Conservation (phyloP, 2,797 vertebrate species). For the Sparidentex hasta region DNA sequence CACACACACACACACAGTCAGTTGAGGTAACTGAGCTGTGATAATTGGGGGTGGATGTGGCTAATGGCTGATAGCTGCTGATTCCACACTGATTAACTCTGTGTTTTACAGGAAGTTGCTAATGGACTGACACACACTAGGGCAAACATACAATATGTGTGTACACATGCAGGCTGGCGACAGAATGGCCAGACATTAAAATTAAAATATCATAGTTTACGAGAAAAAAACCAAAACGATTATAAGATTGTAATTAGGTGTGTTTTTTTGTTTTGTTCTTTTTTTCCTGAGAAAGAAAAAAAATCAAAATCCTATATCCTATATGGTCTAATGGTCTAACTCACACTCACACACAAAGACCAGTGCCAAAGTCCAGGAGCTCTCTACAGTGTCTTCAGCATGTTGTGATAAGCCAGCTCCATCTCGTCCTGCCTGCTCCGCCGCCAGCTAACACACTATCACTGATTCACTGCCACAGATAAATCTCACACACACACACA, state of each 20-base stretch:
- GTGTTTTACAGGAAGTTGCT: conserved; percentile 62
- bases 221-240: not conserved
- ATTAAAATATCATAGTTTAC: not conserved
- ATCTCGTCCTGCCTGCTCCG: conserved; percentile 59
- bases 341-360: not conserved
- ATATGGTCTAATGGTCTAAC: not conserved
- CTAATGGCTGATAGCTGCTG: conserved; percentile 75
- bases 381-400: conserved; percentile 48
- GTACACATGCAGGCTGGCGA: not conserved
- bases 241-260: not conserved
- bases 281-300: not conserved
- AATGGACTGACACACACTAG: conserved; percentile 54
- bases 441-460: conserved; percentile 73
- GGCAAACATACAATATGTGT: conserved; percentile 10
- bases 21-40: conserved; percentile 45
- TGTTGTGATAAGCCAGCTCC: conserved; percentile 65
- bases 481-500: conserved; percentile 45
- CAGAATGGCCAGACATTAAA: not conserved
- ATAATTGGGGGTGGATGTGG: conserved; percentile 66
- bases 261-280: too few species aligned
- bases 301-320: not conserved
- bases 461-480: conserved; percentile 70
- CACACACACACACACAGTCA: not conserved
- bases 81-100: conserved; percentile 68
- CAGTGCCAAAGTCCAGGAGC: conserved; percentile 42